phyloP scores from a whole-genome alignment of 2,888 invertebrate species.

The Pardosa pseudoannulata region DNA sequence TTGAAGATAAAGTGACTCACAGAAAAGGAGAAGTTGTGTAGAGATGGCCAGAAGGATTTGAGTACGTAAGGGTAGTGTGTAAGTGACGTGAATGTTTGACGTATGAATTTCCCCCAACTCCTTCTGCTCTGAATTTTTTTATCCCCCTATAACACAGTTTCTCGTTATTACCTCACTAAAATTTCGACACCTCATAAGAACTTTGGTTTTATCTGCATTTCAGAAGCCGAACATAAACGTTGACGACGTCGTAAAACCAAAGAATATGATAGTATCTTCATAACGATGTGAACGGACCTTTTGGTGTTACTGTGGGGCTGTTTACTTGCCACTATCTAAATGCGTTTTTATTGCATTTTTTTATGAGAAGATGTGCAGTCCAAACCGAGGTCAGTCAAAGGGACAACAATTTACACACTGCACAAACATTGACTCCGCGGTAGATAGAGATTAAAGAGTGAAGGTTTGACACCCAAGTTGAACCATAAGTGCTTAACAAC shows the following conservation, averaged over 20 bases:
- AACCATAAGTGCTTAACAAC: not conserved
- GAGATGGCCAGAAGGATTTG: too few relatives aligned
- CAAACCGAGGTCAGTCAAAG: constrained; percentile 10
- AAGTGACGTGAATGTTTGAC: too few relatives aligned
- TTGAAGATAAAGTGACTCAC: too few relatives aligned
- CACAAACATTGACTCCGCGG: constrained; percentile 16
- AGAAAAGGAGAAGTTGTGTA: too few relatives aligned
- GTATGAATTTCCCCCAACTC: not conserved
- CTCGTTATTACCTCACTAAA: constrained; percentile 22
- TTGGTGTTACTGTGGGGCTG: not conserved
- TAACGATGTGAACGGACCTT: constrained; percentile 24
- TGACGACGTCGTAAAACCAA: constrained; percentile 20
- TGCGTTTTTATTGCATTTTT: constrained; percentile 32
- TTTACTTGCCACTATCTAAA: constrained; percentile 61
- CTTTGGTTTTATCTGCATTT: not conserved
- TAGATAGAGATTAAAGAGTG: not conserved
- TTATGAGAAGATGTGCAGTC: constrained; percentile 21
- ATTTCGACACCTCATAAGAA: constrained; percentile 37
- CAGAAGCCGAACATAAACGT: constrained; percentile 26
- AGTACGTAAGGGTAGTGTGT: too few relatives aligned
- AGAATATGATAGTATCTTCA: not conserved
- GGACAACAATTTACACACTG: constrained; percentile 13
- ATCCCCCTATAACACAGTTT: not conserved
- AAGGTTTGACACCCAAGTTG: not conserved
- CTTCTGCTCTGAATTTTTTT: not conserved